phyloP scores from a whole-genome alignment of 2,113 vertebrate species.

The Tenebrosternarchus preto region DNA sequence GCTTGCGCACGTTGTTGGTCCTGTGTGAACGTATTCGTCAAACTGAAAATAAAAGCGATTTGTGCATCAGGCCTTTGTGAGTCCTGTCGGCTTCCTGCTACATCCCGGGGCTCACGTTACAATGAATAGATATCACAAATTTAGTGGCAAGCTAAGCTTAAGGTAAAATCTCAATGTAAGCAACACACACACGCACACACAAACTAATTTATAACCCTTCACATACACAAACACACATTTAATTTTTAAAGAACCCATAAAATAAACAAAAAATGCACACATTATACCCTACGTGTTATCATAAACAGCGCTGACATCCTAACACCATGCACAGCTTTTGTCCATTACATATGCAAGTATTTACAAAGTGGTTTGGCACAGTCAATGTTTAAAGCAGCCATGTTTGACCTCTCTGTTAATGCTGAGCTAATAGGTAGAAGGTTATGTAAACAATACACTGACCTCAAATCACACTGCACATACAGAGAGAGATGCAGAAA shows the following conservation, averaged over 20 bases:
- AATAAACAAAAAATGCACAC: neutral
- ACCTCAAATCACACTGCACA: conserved; percentile 37
- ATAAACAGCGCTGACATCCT: conserved; percentile 30
- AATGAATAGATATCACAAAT: conserved; percentile 72
- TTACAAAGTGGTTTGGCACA: conserved; percentile 19
- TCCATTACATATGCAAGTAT: conserved; percentile 3
- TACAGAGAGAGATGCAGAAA: conserved; percentile 21
- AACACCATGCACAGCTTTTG: conserved; percentile 26
- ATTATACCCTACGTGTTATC: conserved; percentile 7
- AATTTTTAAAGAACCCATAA: neutral
- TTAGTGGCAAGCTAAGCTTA: conserved; percentile 6
- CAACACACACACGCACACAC: conserved; percentile 52
- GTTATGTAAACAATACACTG: conserved; percentile 12
- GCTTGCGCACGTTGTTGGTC: too few relatives aligned
- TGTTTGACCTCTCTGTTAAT: conserved; percentile 27
- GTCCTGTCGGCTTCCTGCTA: too few relatives aligned
- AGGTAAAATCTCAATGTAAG: conserved; percentile 41
- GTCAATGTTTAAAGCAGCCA: conserved; percentile 22
- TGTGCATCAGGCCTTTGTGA: too few relatives aligned
- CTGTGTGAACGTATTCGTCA: too few relatives aligned
- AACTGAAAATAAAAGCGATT: too few relatives aligned
- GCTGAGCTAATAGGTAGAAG: conserved; percentile 19
- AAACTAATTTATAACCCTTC: neutral
- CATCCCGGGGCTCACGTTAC: too few relatives aligned
- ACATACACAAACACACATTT: conserved; percentile 5